Conservation (phyloP, 2,113 vertebrate genomes). For the Hippoglossus stenolepis region DNA sequence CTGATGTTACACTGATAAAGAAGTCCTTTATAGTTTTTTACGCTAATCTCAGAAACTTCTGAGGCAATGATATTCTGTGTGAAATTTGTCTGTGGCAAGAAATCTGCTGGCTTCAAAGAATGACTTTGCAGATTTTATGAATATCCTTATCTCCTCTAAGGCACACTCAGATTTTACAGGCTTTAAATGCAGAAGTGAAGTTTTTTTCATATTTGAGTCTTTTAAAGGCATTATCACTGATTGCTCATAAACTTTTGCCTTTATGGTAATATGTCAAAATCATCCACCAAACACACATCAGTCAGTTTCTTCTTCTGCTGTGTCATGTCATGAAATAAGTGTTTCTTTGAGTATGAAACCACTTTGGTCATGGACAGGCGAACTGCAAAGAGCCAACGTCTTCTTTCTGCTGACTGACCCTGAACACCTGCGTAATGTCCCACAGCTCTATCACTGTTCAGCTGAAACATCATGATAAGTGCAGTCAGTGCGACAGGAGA, state of each 20-base stretch:
- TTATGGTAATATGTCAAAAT: background rate
- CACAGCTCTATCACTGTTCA: conserved; percentile 20
- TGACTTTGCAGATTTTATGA: background rate
- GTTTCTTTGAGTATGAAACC: background rate
- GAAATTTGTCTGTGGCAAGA: no score
- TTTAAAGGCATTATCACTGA: conserved; percentile 10
- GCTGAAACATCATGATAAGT: conserved; percentile 16
- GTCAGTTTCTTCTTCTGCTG: background rate
- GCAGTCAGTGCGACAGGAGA: conserved; percentile 19
- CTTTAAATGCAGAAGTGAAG: background rate
- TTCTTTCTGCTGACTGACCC: conserved; percentile 3
- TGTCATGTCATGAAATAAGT: background rate
- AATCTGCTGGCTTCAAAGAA: background rate
- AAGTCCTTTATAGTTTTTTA: no score
- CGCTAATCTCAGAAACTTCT: no score
- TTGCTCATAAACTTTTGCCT: background rate
- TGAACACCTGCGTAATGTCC: conserved; percentile 27
- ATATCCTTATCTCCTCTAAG: conserved; percentile 18
- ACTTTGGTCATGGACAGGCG: conserved; percentile 4
- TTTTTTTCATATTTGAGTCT: background rate
- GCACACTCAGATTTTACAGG: background rate
- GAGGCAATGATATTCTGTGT: no score
- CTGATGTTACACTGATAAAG: no score
- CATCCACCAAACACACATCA: background rate
- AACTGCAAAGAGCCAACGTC: conserved; percentile 7